phyloP scores from a whole-genome alignment of 2,888 invertebrate genomes.

The Meloe dianella region DNA sequence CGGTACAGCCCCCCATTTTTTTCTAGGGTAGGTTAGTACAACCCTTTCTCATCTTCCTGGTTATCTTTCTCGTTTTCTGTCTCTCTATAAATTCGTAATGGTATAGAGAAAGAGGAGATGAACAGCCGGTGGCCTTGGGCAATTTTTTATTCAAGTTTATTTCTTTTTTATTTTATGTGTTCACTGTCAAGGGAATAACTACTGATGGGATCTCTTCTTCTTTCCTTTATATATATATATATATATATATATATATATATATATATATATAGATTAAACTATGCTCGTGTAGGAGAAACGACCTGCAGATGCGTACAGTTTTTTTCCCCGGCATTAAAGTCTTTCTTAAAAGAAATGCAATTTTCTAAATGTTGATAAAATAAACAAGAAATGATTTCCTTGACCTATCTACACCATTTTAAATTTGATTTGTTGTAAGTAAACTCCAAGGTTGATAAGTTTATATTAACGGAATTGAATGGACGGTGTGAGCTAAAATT shows the following conservation, averaged over 20 bases:
- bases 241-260: not conserved
- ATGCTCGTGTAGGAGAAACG: constrained; percentile 20
- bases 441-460: constrained; percentile 9
- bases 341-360: not conserved
- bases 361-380: constrained; percentile 2
- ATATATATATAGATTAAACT: constrained; percentile 16
- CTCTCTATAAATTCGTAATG: not conserved
- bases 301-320: not conserved
- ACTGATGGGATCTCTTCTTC: constrained; percentile 18
- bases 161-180: constrained; percentile 38
- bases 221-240: not conserved
- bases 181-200: constrained; percentile 23
- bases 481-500: too few species aligned
- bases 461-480: too few species aligned
- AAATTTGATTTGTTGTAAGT: not conserved
- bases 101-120: constrained; percentile 14
- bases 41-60: constrained; percentile 44
- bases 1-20: constrained; percentile 47
- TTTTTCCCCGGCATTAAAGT: not conserved
- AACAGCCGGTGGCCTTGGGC: constrained; percentile 44
- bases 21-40: constrained; percentile 49
- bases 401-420: constrained; percentile 28
- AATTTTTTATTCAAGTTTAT: constrained; percentile 45
- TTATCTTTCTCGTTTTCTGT: constrained; percentile 37
- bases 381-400: constrained; percentile 22